phyloP scores from a whole-genome alignment of 1,140 invertebrate genomes.

The Cecropterus lyciades region DNA sequence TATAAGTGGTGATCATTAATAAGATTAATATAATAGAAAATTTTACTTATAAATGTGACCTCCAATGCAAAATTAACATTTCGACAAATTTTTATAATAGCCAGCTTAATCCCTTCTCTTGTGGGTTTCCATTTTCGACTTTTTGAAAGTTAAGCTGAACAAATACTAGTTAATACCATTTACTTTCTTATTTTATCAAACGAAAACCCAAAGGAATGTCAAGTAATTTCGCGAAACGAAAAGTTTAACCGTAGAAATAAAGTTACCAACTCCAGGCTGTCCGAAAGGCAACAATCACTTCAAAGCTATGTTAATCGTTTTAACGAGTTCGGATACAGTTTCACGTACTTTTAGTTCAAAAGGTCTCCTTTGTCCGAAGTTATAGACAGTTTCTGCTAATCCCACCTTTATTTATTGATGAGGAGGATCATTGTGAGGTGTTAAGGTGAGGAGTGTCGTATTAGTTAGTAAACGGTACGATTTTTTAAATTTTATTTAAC shows the following conservation, averaged over 20 bases:
- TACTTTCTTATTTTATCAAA: conserved; percentile 8
- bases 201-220: conserved; percentile 12
- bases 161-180: neutral
- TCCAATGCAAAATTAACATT: no score
- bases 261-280: neutral
- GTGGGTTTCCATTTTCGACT: no score
- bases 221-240: conserved; percentile 15
- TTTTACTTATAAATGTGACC: no score
- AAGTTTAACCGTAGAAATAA: conserved; percentile 28
- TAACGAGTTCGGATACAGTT: conserved; percentile 34
- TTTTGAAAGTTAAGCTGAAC: no score
- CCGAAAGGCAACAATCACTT: conserved; percentile 26
- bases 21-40: no score
- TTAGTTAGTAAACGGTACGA: neutral
- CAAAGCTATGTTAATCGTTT: conserved; percentile 39
- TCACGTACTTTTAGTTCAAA: conserved; percentile 18
- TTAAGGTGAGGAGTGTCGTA: neutral
- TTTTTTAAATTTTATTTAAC: no score
- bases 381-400: conserved; percentile 21
- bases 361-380: conserved; percentile 22
- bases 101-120: no score
- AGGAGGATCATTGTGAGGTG: neutral
- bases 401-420: conserved; percentile 4
- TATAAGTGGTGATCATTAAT: no score
- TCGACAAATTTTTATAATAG: no score